Evolutionary conservation across 2,888 invertebrate genomes (phyloP), one percentile per base, ranked within the genome.

Genomic region (Lochmaea crataegi): DNA sequence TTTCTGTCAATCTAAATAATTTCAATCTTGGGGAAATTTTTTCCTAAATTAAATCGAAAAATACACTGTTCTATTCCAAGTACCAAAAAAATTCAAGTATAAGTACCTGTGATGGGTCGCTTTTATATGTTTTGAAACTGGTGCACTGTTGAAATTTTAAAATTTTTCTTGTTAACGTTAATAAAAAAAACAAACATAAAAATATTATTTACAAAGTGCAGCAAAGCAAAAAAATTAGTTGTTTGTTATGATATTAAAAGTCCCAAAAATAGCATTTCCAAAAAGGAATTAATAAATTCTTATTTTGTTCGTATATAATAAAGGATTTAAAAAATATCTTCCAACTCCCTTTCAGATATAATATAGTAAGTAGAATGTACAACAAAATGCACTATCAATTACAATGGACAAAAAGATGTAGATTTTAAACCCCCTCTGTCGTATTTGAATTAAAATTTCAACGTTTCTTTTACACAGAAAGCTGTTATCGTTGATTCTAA

Each of bases 171-270:
- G 48, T 48, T 48, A 48, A 48, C 48, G n/a, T 48, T 6, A 45
- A 45, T 45, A 5, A 14, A 12, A 45, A 60, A 10, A 60, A 32
- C 32, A 60, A 32, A 65, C 2, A n/a, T n/a, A 48, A 14, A 18
- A 51, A 45, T 51, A 51, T 65, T 65, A 65, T 38, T 65, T n/a
- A 65, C 65, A 65, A 65, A 65, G 53, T 41, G 53, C 65, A 65
- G 26, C 12, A 11, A 65, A 65, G 65, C 65, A 65, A 65, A 65
- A 65, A 16, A 32, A 60, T 32, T 60, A 60, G 38, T 48, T 14
- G 48, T n/a, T 48, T n/a, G n/a, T 45, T 48, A 48, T 4, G 42
- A 45, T 48, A n/a, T 48, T 48, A 0, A 14, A 48, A 48, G 5
- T n/a, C 1, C 14, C 14, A 12, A 14, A 5, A 11, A 45, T n/a